Evolutionary conservation across 2,797 vertebrate genomes (phyloP).

Genomic region (Tiaroga cobitis): DNA sequence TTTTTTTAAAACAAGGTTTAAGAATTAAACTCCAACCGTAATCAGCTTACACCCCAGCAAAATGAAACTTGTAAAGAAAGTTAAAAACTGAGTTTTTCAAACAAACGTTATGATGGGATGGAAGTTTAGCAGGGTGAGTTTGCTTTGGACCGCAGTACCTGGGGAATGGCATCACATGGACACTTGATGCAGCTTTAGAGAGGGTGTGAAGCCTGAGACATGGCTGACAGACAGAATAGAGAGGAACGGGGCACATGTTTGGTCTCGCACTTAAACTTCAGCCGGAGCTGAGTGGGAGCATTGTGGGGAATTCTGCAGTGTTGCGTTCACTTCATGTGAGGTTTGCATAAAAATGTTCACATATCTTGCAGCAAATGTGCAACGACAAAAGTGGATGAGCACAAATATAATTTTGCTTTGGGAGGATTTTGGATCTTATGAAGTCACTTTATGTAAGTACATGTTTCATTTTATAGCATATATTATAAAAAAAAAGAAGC

Average conservation of each 20-base stretch:
- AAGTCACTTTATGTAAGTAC: constrained; percentile 3
- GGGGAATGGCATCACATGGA: constrained; percentile 17
- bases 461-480: neutral
- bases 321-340: constrained; percentile 18
- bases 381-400: constrained; percentile 16
- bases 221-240: constrained; percentile 11
- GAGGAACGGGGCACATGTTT: neutral
- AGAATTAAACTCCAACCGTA: constrained; percentile 42
- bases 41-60: constrained; percentile 26
- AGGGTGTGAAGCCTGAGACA: constrained; percentile 38
- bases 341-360: constrained; percentile 28
- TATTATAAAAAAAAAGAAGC: neutral
- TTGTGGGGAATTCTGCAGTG: constrained; percentile 34
- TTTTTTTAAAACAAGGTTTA: constrained; percentile 31
- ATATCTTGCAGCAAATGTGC: constrained; percentile 26
- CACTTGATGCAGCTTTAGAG: constrained; percentile 29
- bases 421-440: constrained; percentile 17
- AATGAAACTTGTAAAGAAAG: constrained; percentile 28
- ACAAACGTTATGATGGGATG: constrained; percentile 1
- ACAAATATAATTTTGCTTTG: constrained; percentile 21
- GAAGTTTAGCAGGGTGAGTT: neutral
- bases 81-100: constrained; percentile 33
- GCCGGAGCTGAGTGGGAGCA: constrained; percentile 23
- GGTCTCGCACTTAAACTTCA: constrained; percentile 29
- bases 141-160: constrained; percentile 24